Conservation (phyloP, 2,113 vertebrate genomes). For the Aptenodytes forsteri region DNA sequence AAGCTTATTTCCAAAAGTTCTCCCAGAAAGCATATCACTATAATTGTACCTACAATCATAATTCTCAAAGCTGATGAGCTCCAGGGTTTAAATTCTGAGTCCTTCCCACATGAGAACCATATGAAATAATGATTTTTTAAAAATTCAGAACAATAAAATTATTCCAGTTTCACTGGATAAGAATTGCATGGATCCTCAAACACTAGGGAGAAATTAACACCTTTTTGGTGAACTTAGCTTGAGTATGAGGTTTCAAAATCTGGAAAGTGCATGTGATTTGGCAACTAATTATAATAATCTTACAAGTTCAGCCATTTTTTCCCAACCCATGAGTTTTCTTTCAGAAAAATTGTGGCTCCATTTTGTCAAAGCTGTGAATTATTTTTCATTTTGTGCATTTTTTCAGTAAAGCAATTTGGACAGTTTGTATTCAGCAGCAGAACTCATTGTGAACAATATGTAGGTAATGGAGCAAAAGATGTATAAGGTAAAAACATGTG, state of each 20-base stretch:
- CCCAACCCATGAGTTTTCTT: background rate
- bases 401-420: background rate
- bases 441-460: conserved; percentile 14
- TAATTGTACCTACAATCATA: background rate
- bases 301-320: background rate
- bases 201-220: background rate
- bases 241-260: background rate
- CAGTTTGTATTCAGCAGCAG: background rate
- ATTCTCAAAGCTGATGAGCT: background rate
- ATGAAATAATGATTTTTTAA: background rate
- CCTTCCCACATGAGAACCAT: background rate
- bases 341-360: background rate
- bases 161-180: background rate
- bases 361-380: background rate
- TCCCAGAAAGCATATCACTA: background rate
- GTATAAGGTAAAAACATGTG: conserved; percentile 61
- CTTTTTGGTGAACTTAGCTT: background rate
- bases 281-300: background rate
- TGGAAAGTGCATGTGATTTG: background rate
- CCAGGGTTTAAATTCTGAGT: background rate
- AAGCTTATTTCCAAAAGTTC: background rate
- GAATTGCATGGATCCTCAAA: background rate
- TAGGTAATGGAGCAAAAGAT: conserved; percentile 45
- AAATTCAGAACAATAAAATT: background rate
- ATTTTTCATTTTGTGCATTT: background rate